Base-by-base conservation (phyloP, 2,888 invertebrate genomes). In the Neria commutata region DNA sequence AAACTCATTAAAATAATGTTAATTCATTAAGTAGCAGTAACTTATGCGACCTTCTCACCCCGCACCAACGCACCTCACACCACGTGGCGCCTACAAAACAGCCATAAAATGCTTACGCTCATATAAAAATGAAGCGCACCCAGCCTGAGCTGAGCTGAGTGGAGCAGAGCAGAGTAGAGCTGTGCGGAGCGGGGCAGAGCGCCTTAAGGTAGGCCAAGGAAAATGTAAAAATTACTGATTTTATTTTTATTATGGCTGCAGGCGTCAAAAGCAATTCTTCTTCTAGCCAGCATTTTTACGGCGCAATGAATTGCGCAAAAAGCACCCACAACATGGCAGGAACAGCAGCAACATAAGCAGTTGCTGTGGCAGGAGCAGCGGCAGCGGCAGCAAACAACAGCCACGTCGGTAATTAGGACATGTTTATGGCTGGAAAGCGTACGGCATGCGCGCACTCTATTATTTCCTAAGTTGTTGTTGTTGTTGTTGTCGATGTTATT, bases 1-100 rank as follows among this genome's bases (percentile, higher is more conserved):
- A 72, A 72, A 59, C 60, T 71, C 72, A 72, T 72, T 69, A 72
- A 72, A 72, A 73, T 71, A 72, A 72, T 73, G 72, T 72, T 72
- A 72, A 72, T 72, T 72, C 72, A 72, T 72, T 72, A 72, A 72
- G 73, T 72, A 72, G 72, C 72, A 62, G 70, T 72, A 72, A 72
- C 72, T 72, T 69, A 29, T 51, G 5, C 21, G 33, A 11, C 26
- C 54, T n/a, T 10, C 53, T 55, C 51, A 53, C 51, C 47, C 51
- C 47, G 17, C 21, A 8, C 23, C 5, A 14, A 3, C 34, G 37
- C 16, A 10, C 19, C 11, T 10, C 54, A n/a, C n/a, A 14, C 14
- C 14, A 14, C 33, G 8, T 33, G 14, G 8, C 14, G 33, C 33
- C 33, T 33, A 14, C 33, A 14, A 16, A 19, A 5, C 14, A 4